phyloP scores from a whole-genome alignment of 2,797 vertebrate genomes.

The Setipinna tenuifilis region DNA sequence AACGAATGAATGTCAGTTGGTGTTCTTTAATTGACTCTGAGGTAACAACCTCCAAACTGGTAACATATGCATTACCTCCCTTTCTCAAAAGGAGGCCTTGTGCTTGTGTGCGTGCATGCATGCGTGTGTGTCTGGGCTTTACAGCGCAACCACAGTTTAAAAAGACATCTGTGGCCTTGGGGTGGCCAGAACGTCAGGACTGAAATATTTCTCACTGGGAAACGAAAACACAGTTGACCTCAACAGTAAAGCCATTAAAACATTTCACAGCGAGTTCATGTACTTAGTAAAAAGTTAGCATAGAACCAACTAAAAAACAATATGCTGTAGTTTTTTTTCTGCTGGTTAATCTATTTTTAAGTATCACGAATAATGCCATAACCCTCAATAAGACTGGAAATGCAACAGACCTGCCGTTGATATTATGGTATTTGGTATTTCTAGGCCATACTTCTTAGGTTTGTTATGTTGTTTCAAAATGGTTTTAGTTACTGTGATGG shows the following conservation, averaged over 20 bases:
- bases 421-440: too few species aligned
- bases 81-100: not conserved
- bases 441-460: too few species aligned
- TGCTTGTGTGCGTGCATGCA: too few species aligned
- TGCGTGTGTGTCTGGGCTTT: not conserved
- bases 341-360: too few species aligned
- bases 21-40: too few species aligned
- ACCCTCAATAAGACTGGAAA: too few species aligned
- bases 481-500: too few species aligned
- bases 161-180: not conserved
- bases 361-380: too few species aligned
- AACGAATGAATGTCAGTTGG: too few species aligned
- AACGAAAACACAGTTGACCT: not conserved
- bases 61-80: not conserved
- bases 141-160: not conserved
- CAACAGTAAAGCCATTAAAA: not conserved
- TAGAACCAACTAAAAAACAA: not conserved
- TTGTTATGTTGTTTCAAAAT: too few species aligned
- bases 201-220: not conserved
- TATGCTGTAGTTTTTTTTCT: too few species aligned
- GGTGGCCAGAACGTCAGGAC: not conserved
- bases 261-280: not conserved
- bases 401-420: too few species aligned
- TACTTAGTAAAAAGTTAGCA: not conserved
- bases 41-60: not conserved